Evolutionary conservation across 2,113 vertebrate genomes (phyloP).

Genomic region (Melierax canorus): DNA sequence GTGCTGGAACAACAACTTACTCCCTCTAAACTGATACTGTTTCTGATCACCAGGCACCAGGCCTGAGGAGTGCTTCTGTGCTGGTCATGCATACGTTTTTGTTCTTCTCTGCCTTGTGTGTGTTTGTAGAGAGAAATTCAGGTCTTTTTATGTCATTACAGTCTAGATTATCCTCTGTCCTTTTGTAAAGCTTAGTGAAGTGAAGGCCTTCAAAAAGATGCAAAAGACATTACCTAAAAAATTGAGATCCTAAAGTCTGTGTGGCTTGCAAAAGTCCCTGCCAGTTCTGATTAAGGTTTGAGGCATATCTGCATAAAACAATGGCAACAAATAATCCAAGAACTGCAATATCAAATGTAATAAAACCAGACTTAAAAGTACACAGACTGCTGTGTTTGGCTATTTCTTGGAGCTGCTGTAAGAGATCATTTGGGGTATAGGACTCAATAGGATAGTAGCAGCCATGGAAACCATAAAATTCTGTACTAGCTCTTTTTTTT

Average conservation of each 20-base stretch:
- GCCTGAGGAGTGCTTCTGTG: neutral
- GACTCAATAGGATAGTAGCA: neutral
- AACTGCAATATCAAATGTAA: neutral
- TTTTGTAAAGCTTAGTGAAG: neutral
- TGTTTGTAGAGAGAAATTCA: neutral
- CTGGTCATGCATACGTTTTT: neutral
- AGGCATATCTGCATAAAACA: neutral
- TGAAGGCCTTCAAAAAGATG: neutral
- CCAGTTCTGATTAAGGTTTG: neutral
- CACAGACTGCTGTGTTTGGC: neutral
- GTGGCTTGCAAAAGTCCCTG: neutral
- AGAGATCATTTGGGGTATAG: neutral
- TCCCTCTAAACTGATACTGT: neutral
- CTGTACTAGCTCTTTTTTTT: neutral
- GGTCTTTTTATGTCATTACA: neutral
- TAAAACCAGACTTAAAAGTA: neutral
- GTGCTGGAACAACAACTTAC: neutral
- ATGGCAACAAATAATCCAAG: neutral
- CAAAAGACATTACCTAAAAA: neutral
- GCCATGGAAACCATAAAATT: neutral
- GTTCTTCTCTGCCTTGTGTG: neutral
- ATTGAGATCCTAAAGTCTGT: neutral
- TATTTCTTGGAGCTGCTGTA: neutral
- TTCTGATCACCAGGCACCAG: neutral
- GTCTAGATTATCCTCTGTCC: neutral